Evolutionary conservation across 2,888 invertebrate species (phyloP), one percentile per base, ranked within the genome.

Genomic region (Cetonia aurata): DNA sequence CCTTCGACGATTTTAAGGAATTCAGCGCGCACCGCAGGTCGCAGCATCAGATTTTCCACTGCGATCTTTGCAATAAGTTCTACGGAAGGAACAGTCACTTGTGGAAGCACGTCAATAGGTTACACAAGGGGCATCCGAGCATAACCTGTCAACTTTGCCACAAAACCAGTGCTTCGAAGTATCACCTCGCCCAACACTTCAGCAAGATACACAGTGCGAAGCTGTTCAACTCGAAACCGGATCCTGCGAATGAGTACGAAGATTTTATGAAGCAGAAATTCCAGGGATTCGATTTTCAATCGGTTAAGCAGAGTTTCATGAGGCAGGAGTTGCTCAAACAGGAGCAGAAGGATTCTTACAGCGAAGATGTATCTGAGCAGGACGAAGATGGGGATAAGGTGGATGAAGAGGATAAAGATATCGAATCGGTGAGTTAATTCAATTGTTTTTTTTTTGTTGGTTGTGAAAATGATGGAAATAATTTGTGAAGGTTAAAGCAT

Each of bases 31-130:
- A 89, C 75, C 81, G 88, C 10, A 80, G 87, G 44, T 82, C 84
- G 44, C 80, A 84, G 37, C 89, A 89, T 76, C 85, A 85, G 37
- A 85, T 88, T 8, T 88, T 88, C 75, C 89, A 89, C 6, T 89
- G 89, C 75, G 89, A 89, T 80, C 79, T 89, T 6, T 89, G 89
- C 76, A 87, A 86, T 74, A 89, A 89, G 76, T 89, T 86, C 74
- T 89, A 89, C 75, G 88, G 89, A 0, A 81, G 89, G 10, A 89
- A 88, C 25, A 88, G 89, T 9, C 89, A 89, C 75, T 77, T 89
- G 10, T 89, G 89, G 89, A 89, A 89, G 76, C 89, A 89, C 76
- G 89, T 89, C 0, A 89, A 89, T 75, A 83, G 88, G 50, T 84
- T 88, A 10, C 89, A 89, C 77, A 84, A 84, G 77, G 87, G 88